Base-by-base conservation (phyloP, 2,797 vertebrate genomes). In the Monodelphis domestica region DNA sequence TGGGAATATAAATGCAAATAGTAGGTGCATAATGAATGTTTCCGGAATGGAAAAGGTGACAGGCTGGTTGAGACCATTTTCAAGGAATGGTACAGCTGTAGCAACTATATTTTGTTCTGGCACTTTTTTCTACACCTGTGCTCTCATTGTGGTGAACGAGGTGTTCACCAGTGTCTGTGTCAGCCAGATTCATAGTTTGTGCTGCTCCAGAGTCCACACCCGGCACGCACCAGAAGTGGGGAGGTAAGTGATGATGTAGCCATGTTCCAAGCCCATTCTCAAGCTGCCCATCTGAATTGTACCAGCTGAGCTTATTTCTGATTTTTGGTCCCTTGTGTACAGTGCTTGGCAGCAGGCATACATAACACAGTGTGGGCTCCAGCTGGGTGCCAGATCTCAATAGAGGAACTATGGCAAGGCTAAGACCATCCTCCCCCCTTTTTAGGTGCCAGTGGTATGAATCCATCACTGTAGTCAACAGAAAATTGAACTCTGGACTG, bases 251-350 rank as follows among this genome's bases (percentile, higher is more conserved):
- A 78, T 78, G 70, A 45, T 45, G 70, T 38, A 78, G 70, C n/a
- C 70, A 45, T 78, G 70, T 78, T 78, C 70, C 70, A 78, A 78
- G 45, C 17, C 70, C 70, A 78, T 78, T 78, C 70, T 78, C 70
- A 78, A 45, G 38, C 70, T 78, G 70, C 70, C 38, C 24, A 78
- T 78, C 70, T 45, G n/a, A 78, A 45, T 78, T 78, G 70, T 78
- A 78, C 70, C 70, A 78, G 70, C 70, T 78, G 70, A 78, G 70
- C 70, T 78, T 78, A 78, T 78, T 78, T 78, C 70, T 45, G 70
- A 78, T 45, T 78, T 78, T 78, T 78, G 70, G 70, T 78, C 70
- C 70, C 70, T 78, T 78, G 70, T 17, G 70, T 45, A 78, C 9
- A 10, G n/a, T 78, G 70, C 70, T 78, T 78, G 70, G 70, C 70